These are phyloP conservation scores for Cecropterus lyciades DNA, from an alignment of 1,140 invertebrate genomes.

Conservation along the genomic window DNA sequence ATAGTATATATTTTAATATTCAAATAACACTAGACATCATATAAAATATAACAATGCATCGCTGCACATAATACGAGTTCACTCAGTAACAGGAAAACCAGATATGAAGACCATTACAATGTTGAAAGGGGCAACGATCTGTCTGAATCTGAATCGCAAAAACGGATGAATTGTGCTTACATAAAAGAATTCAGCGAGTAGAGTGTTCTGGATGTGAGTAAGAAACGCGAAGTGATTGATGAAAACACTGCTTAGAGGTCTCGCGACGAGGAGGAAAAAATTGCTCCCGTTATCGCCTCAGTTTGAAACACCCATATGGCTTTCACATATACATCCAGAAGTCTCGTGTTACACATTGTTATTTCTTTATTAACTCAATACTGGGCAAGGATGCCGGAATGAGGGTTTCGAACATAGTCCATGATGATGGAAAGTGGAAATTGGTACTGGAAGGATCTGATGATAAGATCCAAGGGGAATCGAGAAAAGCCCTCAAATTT, in stretches of 20 bases:
- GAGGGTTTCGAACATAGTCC: no score
- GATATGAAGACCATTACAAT: constrained; percentile 28
- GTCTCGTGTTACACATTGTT: no score
- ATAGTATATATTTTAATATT: no score
- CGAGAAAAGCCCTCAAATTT: no score
- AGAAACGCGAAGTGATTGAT: constrained; percentile 35
- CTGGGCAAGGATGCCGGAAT: no score
- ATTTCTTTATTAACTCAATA: no score
- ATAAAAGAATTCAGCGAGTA: constrained; percentile 37
- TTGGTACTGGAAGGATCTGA: no score
- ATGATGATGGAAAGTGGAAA: no score
- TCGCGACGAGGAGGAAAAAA: constrained; percentile 24
- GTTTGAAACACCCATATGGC: constrained; percentile 15
- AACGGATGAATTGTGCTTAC: constrained; percentile 37
- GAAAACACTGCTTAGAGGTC: constrained; percentile 34
- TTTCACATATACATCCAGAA: neutral
- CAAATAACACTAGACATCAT: neutral
- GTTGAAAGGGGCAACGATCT: constrained; percentile 36
- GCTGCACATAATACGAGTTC: constrained; percentile 4
- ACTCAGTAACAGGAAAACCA: constrained; percentile 10
- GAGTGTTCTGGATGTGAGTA: constrained; percentile 36
- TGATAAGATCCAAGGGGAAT: no score
- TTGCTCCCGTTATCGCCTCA: constrained; percentile 14
- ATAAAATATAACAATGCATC: neutral
- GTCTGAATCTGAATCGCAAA: constrained; percentile 36